Evolutionary conservation across 2,888 invertebrate species (phyloP), one percentile per base, ranked within the genome.

Genomic region (Polyommatus iphigenia): DNA sequence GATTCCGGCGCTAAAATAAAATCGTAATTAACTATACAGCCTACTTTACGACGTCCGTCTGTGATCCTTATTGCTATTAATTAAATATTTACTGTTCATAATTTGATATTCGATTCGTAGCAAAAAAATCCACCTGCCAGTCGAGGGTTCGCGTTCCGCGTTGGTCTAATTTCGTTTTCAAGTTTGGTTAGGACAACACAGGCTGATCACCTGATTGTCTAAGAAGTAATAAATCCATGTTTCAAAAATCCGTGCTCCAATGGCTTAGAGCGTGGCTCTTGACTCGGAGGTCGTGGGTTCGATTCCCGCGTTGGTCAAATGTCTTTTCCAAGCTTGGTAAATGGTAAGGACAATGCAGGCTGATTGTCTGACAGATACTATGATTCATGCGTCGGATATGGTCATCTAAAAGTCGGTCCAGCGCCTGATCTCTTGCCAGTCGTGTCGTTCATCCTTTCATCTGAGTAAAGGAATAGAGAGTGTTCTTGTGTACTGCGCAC

Each of bases 51-150:
- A 67, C 62, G 62, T 67, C 67, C 20, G 24, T 10, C 24, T 32
- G 29, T 32, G 67, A 67, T 67, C 15, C 7, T 32, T 67, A 67
- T 32, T 67, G 67, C 67, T 67, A 29, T 29, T 67, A 13, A 67
- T 67, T 67, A 67, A 67, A 62, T 62, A 24, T 62, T 62, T 62
- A 24, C 13, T 67, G 67, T 67, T 67, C 29, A 67, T 67, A 18
- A 67, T 67, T 67, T 29, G 18, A 32, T 67, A 62, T 67, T 67
- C 67, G 29, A 29, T 32, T 18, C 32, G 54, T 5, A 54, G 5
- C 54, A 15, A 54, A 46, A 36, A 46, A 46, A 41, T 41, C 2
- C 10, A 3, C 46, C 46, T 13, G 10, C 3, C 46, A 10, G 46
- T 13, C 46, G 0, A 10, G 46, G 10, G 46, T 46, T 46, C 46